Percentiles rank a stretch among this genome's conserved stretches.
Conservation (phyloP, 2,113 vertebrate genomes). For the Dicaeum eximium region DNA sequence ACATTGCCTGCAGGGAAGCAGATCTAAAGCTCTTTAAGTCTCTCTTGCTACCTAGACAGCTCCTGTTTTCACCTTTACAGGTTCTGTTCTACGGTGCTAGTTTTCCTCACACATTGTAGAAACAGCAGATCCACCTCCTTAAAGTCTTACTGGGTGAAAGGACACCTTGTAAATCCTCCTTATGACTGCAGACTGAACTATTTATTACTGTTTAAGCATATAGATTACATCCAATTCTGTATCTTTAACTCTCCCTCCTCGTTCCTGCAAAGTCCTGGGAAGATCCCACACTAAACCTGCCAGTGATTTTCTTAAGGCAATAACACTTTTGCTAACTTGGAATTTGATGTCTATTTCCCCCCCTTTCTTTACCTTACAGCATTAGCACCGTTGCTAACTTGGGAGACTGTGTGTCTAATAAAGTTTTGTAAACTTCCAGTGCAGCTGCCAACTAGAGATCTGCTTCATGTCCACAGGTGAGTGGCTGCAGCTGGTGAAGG, state of each 20-base stretch:
- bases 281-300: neutral
- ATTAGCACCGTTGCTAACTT: neutral
- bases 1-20: neutral
- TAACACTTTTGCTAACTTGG: neutral
- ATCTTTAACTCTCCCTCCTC: neutral
- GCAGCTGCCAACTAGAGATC: neutral
- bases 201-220: conserved; percentile 25
- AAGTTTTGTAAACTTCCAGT: neutral
- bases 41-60: neutral
- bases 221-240: neutral
- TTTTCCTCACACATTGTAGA: neutral
- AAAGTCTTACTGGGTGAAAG: neutral
- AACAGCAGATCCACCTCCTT: neutral
- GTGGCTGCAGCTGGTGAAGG: neutral
- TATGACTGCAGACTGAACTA: neutral
- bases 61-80: neutral
- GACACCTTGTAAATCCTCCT: neutral
- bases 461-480: neutral
- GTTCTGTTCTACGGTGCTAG: neutral
- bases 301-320: neutral
- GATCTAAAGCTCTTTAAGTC: neutral
- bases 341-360: neutral
- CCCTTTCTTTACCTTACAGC: neutral
- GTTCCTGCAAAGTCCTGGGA: neutral
- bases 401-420: neutral